phyloP scores from a whole-genome alignment of 1,140 invertebrate genomes.

The Copidosoma floridanum region DNA sequence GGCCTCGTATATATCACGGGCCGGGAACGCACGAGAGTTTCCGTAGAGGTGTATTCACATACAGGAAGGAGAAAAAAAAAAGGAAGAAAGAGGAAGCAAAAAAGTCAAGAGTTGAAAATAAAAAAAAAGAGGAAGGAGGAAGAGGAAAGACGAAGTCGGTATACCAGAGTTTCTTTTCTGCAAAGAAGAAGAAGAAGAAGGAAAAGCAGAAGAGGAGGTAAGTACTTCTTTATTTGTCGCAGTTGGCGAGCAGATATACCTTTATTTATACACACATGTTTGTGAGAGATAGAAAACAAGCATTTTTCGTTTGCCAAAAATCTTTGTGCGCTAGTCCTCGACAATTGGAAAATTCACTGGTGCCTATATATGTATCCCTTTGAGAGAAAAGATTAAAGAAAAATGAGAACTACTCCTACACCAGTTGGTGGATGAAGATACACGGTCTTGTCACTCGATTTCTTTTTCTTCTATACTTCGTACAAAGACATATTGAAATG shows the following conservation, averaged over 20 bases:
- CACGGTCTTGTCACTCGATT: too few relatives aligned
- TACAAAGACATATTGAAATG: too few relatives aligned
- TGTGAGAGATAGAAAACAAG: too few relatives aligned
- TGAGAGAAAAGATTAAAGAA: too few relatives aligned
- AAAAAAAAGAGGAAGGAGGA: neutral
- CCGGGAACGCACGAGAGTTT: neutral
- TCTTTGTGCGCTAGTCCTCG: neutral
- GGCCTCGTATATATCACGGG: neutral
- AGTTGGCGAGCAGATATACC: neutral
- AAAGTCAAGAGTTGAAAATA: neutral
- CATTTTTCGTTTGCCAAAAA: constrained; percentile 2
- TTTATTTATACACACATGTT: neutral
- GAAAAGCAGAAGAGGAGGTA: too few relatives aligned
- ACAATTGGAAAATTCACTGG: neutral
- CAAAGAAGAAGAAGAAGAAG: too few relatives aligned
- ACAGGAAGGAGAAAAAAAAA: neutral
- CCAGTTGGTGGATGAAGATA: too few relatives aligned
- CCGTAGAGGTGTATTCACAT: neutral
- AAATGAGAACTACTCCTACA: too few relatives aligned
- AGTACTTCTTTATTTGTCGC: neutral
- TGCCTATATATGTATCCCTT: too few relatives aligned
- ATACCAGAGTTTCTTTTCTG: too few relatives aligned
- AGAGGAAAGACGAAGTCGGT: neutral
- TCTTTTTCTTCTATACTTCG: too few relatives aligned
- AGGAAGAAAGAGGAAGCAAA: neutral